Evolutionary conservation across 2,797 vertebrate genomes (phyloP), one percentile per base, ranked within the genome.

Genomic region (Silurus aristotelis): DNA sequence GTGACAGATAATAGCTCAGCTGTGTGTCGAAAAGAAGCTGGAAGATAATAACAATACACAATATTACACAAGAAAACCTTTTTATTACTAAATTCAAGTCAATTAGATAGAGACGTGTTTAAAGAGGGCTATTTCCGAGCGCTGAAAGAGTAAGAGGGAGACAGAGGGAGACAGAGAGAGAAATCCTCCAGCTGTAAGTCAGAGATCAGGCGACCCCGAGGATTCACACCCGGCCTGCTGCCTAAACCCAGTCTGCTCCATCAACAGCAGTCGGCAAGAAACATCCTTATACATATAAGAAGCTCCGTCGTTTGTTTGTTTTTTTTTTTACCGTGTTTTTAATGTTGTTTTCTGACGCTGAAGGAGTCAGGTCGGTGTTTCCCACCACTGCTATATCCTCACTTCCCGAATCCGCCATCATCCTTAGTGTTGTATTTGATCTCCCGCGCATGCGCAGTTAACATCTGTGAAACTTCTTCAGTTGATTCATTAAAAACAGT

Each of bases 281-380:
- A 55, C 19, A 55, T 2, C 3, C 48, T 48, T 14, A 60, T 19
- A 73, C 5, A 79, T 55, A 55, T 48, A 48, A 58, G 1, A 12
- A 31, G 8, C 22, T 2, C 10, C 10, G 48, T 52, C 38, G 38
- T 52, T 10, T 52, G 1, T 10, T 52, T 52, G 10, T 25, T 19
- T 55, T 17, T 25, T 19, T 55, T 17, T 86, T 87, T 80, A 95
- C 94, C 94, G 94, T 94, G 90, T 95, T 95, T 82, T 91, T 93
- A 0, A 94, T 80, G 93, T 95, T 95, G 92, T 95, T 95, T 86
- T 95, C 93, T 20, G 92, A 91, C 76, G 95, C 95, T 19, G 92
- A 52, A 10, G 94, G 91, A 19, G 92, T 94, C 76, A 94, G 87
- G 68, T 96, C 95, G 77, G 92, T 94, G 91, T 95, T 96, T 31